Conservation (phyloP, 2,113 vertebrate species). For the Zosterops borbonicus region DNA sequence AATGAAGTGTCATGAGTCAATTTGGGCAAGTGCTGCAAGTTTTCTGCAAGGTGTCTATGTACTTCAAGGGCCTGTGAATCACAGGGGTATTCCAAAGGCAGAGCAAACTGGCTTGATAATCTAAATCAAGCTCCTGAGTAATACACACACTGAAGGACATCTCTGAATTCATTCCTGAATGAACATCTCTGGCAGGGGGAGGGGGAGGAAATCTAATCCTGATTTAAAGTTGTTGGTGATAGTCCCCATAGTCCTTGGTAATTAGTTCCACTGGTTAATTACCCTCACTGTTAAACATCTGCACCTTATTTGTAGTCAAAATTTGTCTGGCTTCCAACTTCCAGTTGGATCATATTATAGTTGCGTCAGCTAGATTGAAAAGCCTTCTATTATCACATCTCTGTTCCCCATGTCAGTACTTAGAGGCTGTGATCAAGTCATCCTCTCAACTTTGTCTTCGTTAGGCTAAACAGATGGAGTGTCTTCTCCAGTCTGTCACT, state of each 20-base stretch:
- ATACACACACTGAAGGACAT: not conserved
- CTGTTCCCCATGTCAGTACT: conserved; percentile 38
- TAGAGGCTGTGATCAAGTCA: conserved; percentile 46
- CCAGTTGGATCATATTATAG: conserved; percentile 55
- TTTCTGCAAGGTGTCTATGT: accelerated
- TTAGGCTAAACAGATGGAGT: conserved; percentile 60
- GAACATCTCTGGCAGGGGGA: not conserved
- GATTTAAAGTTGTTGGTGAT: conserved; percentile 54
- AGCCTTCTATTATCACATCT: conserved; percentile 60
- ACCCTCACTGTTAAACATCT: conserved; percentile 64
- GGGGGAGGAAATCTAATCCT: not conserved
- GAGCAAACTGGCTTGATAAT: not conserved
- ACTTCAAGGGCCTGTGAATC: not conserved
- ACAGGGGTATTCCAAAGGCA: not conserved
- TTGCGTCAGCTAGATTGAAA: conserved; percentile 57
- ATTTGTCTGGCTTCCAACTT: conserved; percentile 60
- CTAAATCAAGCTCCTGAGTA: not conserved
- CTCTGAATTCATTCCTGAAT: not conserved
- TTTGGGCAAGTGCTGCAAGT: not conserved
- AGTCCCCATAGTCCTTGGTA: conserved; percentile 40
- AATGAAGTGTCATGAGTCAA: not conserved
- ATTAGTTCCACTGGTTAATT: conserved; percentile 68
- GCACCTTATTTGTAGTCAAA: conserved; percentile 65
- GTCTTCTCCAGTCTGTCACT: conserved; percentile 53
- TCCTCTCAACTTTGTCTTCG: conserved; percentile 48